Percentiles rank a stretch among this genome's conserved stretches.
phyloP scores from a whole-genome alignment of 2,797 vertebrate species.

The Vireo griseus region DNA sequence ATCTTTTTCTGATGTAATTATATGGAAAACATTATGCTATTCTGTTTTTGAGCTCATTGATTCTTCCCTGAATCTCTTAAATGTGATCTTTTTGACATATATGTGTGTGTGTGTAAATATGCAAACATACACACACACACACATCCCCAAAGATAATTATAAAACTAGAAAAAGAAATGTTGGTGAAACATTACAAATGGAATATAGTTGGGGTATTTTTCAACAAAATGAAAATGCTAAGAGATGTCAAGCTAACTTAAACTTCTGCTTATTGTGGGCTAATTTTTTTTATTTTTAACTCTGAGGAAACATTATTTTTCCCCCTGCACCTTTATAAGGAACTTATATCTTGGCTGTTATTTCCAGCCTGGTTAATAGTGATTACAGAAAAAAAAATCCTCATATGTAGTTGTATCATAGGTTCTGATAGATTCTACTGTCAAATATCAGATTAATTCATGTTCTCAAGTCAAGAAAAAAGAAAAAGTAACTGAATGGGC shows the following conservation, averaged over 20 bases:
- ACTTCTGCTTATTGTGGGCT: background rate
- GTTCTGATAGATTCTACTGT: background rate
- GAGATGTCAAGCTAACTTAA: background rate
- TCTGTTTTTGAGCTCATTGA: conserved; percentile 51
- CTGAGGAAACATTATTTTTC: background rate
- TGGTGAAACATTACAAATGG: conserved; percentile 30
- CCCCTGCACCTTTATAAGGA: background rate
- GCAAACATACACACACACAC: rapidly evolving
- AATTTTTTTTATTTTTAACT: background rate
- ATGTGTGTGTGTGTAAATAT: background rate
- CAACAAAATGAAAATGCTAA: conserved; percentile 42
- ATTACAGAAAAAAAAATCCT: background rate
- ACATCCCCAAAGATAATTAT: background rate
- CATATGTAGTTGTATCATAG: background rate
- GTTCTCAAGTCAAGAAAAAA: background rate
- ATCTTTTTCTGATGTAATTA: conserved; percentile 19
- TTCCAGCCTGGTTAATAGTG: background rate
- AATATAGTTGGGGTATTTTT: conserved; percentile 11
- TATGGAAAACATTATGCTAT: conserved; percentile 35
- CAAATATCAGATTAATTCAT: background rate
- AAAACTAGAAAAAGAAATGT: conserved; percentile 44
- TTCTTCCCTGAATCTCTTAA: conserved; percentile 49
- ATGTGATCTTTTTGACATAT: background rate
- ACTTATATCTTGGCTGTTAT: background rate
- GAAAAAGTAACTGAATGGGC: rapidly evolving